Evolutionary conservation across 2,888 invertebrate species (phyloP), one percentile per base, ranked within the genome.

Genomic region (Alloscopus bannaensis): DNA sequence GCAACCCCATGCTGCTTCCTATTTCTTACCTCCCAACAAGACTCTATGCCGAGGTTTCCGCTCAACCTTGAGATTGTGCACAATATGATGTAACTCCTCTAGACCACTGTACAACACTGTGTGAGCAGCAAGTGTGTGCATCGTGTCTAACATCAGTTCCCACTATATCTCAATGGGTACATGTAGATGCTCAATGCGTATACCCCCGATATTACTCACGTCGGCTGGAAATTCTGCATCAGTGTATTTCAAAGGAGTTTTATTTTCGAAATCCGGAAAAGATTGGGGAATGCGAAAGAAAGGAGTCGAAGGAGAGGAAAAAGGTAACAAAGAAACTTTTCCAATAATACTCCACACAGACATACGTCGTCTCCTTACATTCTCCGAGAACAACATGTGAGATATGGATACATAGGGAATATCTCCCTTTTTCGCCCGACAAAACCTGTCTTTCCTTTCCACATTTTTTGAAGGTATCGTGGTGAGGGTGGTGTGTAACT

Each of bases 251-350:
- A 50, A 64, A 72, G 66, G 57, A 65, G 73, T 66, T 73, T 73
- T 65, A 72, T 59, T 65, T 73, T 45, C 18, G 45, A 36, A 36
- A 36, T 36, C 36, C 13, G 59, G 24, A 36, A 57, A 52, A 73
- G 73, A 65, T 65, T n/a, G 55, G 59, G 55, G 57, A 73, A 59
- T 57, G 42, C 16, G 28, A 36, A 64, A 64, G 62, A 72, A 73
- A 73, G 57, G 65, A 71, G 71, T 62, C 70, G 59, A 71, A 62
- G 52, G 45, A 62, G 71, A 62, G 71, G 45, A 59, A 65, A 73
- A 65, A 65, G 73, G 73, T 73, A 73, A 73, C 73, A 73, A 73
- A 64, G 36, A 59, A 65, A 31, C 55, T 73, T 8, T 52, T 62
- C 31, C 62, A n/a, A n/a, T n/a, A n/a, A n/a, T n/a, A n/a, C 22